phyloP scores from a whole-genome alignment of 2,888 invertebrate species.

The Buathra laborator region DNA sequence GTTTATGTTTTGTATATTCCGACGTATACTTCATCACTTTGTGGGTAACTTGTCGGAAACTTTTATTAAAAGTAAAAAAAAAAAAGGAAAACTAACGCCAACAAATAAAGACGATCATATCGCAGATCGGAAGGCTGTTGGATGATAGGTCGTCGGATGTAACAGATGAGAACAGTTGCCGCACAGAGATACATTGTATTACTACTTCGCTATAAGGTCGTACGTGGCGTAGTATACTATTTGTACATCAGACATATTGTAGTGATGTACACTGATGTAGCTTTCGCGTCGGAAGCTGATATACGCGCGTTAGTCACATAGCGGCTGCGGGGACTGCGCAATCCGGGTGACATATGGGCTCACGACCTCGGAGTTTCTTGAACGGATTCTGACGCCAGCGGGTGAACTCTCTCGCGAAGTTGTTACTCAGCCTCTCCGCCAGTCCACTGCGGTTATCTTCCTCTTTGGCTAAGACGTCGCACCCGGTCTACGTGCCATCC shows the following conservation, averaged over 20 bases:
- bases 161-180: constrained; percentile 6
- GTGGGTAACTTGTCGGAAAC: no score
- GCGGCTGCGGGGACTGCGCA: constrained; percentile 36
- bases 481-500: constrained; percentile 34
- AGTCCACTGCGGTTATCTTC: constrained; percentile 53
- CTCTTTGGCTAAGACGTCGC: constrained; percentile 53
- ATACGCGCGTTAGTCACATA: constrained; percentile 43
- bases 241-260: constrained; percentile 32
- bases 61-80: background rate
- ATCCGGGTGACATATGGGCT: constrained; percentile 79
- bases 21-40: no score
- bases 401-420: constrained; percentile 65
- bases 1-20: no score
- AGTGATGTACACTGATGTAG: constrained; percentile 39
- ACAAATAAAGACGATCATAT: background rate
- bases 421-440: constrained; percentile 68
- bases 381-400: constrained; percentile 69
- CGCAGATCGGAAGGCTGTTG: background rate
- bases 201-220: background rate
- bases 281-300: constrained; percentile 36
- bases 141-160: background rate
- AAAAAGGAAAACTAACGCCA: background rate
- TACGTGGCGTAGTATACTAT: constrained; percentile 15
- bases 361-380: constrained; percentile 75
- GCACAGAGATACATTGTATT: constrained; percentile 26